These are phyloP conservation scores for Agriopis marginaria DNA, from an alignment of 2,888 invertebrate genomes.

Conservation along the genomic window DNA sequence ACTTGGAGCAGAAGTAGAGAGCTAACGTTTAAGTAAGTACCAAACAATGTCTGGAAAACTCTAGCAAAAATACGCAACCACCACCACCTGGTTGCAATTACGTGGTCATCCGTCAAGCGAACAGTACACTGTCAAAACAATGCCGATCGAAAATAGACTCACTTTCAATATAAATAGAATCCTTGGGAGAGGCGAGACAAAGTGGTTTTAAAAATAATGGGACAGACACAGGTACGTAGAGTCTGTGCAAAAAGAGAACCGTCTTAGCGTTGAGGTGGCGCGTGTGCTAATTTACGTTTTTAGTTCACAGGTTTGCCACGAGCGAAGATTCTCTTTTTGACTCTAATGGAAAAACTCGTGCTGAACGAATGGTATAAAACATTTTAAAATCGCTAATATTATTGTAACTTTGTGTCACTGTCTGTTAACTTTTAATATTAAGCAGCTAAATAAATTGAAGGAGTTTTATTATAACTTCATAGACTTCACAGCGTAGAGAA, in stretches of 20 bases:
- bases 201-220: conserved; percentile 30
- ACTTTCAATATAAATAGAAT: conserved; percentile 50
- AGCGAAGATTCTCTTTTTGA: too few relatives aligned
- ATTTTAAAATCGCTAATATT: not conserved
- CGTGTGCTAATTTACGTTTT: too few relatives aligned
- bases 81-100: conserved; percentile 45
- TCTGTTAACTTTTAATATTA: not conserved
- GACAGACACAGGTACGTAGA: not conserved
- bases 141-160: conserved; percentile 42
- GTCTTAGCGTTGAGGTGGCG: too few relatives aligned
- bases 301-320: too few relatives aligned
- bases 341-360: not conserved
- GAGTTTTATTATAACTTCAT: too few relatives aligned
- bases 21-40: conserved; percentile 3
- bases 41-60: conserved; percentile 3
- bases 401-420: not conserved
- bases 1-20: not conserved
- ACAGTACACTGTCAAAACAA: conserved; percentile 47
- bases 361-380: not conserved
- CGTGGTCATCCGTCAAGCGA: conserved; percentile 46
- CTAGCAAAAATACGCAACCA: conserved; percentile 20
- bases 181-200: conserved; percentile 48
- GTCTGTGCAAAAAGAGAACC: too few relatives aligned
- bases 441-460: too few relatives aligned
- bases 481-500: too few relatives aligned